phyloP scores from a whole-genome alignment of 2,113 vertebrate genomes.

The Butorides virescens region DNA sequence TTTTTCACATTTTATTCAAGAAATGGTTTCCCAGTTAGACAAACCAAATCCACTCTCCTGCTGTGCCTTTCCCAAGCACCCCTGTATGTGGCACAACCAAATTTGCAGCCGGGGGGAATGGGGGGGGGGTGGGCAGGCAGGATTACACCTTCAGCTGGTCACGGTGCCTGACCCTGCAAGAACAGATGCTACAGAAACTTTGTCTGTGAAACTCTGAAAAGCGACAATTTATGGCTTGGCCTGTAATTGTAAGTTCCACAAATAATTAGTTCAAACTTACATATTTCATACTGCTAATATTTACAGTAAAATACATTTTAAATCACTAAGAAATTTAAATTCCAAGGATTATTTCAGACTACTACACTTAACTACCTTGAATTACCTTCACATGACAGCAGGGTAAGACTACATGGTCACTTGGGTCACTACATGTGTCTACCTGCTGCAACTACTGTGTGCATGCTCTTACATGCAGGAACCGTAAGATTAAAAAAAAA shows the following conservation, averaged over 20 bases:
- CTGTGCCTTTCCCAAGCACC: fast-evolving
- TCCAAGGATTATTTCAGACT: neutral
- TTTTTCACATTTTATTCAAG: neutral
- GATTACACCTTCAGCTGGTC: neutral
- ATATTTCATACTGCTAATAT: neutral
- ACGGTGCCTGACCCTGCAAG: neutral
- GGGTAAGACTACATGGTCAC: neutral
- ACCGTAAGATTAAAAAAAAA: neutral
- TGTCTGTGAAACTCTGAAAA: neutral
- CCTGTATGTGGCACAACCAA: neutral
- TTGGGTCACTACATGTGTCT: fast-evolving
- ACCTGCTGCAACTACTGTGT: neutral
- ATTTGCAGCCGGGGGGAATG: neutral
- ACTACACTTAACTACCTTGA: neutral
- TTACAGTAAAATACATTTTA: neutral
- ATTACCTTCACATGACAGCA: neutral
- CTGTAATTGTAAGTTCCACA: neutral
- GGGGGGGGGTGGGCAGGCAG: neutral
- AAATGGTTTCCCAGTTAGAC: neutral
- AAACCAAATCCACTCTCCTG: neutral
- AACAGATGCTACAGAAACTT: neutral
- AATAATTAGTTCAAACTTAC: neutral
- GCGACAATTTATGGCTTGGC: neutral
- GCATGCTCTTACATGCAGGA: neutral
- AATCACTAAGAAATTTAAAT: neutral